Conservation (phyloP, 2,113 vertebrate species). For the Grammatotria lemairii region DNA sequence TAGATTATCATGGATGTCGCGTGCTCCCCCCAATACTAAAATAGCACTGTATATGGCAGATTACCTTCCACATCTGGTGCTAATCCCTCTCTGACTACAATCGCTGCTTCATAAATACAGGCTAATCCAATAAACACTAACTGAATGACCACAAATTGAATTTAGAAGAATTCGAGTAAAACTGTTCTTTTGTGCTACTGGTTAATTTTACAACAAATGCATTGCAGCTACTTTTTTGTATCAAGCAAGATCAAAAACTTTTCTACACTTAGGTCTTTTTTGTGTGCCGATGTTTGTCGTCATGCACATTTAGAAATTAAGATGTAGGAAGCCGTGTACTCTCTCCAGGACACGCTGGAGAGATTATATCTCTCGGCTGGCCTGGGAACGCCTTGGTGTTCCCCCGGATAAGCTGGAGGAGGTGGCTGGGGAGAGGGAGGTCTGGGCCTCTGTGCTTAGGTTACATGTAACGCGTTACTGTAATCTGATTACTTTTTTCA, state of each 20-base stretch:
- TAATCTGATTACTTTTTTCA: too few species aligned
- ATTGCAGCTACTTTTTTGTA: background rate
- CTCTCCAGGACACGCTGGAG: too few species aligned
- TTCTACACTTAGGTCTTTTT: background rate
- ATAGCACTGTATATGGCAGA: background rate
- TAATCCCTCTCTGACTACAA: background rate
- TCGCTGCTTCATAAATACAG: background rate
- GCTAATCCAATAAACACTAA: background rate
- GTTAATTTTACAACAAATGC: background rate
- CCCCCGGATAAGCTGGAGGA: too few species aligned
- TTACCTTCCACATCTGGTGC: background rate
- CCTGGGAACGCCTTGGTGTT: too few species aligned
- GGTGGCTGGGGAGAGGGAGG: too few species aligned
- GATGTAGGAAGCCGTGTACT: background rate
- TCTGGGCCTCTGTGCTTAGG: too few species aligned
- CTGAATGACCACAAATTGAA: background rate
- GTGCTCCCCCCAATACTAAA: background rate
- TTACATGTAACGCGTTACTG: too few species aligned
- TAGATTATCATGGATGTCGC: background rate
- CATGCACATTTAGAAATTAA: background rate
- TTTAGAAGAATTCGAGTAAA: background rate
- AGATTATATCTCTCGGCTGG: too few species aligned
- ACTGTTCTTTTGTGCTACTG: background rate
- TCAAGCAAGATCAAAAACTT: background rate
- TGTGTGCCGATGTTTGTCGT: background rate